A percentile compares a stretch with the other conserved stretches of the same genome.
Evolutionary conservation across 2,113 vertebrate genomes (phyloP).

Genomic region (Abramis brama): DNA sequence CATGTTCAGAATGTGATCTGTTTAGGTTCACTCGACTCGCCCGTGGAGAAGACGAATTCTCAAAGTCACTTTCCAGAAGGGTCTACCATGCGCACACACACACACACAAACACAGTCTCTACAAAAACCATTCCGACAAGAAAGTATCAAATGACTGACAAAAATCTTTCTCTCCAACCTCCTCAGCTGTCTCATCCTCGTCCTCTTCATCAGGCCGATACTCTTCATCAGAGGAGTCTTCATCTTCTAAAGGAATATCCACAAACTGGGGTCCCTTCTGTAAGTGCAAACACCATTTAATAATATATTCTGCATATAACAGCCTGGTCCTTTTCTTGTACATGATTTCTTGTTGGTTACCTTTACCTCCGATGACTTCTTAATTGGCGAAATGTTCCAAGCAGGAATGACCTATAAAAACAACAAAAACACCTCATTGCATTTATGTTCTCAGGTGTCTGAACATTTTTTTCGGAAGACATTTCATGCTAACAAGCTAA

Average conservation of each 20-base stretch:
- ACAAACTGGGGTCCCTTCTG: conserved; percentile 90
- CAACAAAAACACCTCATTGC: background rate
- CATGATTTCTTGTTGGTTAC: conserved; percentile 57
- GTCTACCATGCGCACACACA: conserved; percentile 75
- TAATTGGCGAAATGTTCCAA: conserved; percentile 97
- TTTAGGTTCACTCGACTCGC: conserved; percentile 71
- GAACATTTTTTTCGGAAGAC: background rate
- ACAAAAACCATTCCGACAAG: background rate
- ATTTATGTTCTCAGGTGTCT: background rate
- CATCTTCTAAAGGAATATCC: conserved; percentile 93
- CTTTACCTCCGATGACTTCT: conserved; percentile 84
- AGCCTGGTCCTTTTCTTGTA: too few species aligned
- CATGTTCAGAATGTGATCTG: conserved; percentile 64
- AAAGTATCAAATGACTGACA: background rate
- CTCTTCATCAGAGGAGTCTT: conserved; percentile 97
- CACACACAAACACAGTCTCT: background rate
- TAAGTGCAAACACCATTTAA: background rate
- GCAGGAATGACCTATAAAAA: conserved; percentile 87
- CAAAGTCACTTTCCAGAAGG: conserved; percentile 93
- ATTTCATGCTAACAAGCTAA: background rate
- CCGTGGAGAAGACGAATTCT: conserved; percentile 89
- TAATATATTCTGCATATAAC: background rate
- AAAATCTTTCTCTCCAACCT: conserved; percentile 61
- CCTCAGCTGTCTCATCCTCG: conserved; percentile 93
- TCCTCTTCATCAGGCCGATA: conserved; percentile 95